These are phyloP conservation scores for Heliconius hewitsoni DNA, from an alignment of 1,140 invertebrate species.

Conservation along the genomic window DNA sequence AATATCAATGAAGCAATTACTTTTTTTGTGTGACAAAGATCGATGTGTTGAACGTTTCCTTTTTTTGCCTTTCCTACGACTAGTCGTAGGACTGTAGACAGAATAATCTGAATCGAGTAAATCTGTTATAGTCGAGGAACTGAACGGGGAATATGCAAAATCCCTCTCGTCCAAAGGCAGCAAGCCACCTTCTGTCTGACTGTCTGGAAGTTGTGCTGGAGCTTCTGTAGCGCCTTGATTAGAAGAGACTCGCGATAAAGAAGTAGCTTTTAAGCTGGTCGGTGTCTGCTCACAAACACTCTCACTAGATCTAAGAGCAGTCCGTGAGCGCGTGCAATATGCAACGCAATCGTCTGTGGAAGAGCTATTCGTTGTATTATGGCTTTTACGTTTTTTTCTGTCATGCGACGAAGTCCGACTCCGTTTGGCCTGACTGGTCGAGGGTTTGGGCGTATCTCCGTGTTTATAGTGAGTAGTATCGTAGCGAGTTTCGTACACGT, in stretches of 20 bases:
- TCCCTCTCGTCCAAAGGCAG: slow-evolving; percentile 79
- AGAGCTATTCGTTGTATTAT: slow-evolving; percentile 51
- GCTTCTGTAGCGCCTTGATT: slow-evolving; percentile 54
- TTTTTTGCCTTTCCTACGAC: slow-evolving; percentile 71
- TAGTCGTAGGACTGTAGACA: slow-evolving; percentile 75
- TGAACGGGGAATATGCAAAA: slow-evolving; percentile 79
- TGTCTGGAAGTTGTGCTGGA: slow-evolving; percentile 47
- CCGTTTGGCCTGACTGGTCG: slow-evolving; percentile 55
- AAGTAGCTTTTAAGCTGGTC: slow-evolving; percentile 52
- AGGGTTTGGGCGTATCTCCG: slow-evolving; percentile 58
- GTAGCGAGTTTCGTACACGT: slow-evolving; percentile 77
- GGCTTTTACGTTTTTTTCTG: slow-evolving; percentile 68
- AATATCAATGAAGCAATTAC: slow-evolving; percentile 59
- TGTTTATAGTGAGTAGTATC: slow-evolving; percentile 62
- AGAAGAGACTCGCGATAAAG: slow-evolving; percentile 43
- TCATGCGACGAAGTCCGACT: slow-evolving; percentile 70
- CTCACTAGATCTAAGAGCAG: slow-evolving; percentile 73
- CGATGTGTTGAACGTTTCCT: slow-evolving; percentile 72
- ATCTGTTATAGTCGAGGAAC: slow-evolving; percentile 77
- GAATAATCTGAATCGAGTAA: slow-evolving; percentile 78
- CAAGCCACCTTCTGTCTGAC: slow-evolving; percentile 67
- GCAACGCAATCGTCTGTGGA: slow-evolving; percentile 70
- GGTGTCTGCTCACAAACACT: slow-evolving; percentile 69
- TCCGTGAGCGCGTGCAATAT: slow-evolving; percentile 76
- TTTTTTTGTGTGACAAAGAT: slow-evolving; percentile 68